Conservation (phyloP, 1,140 invertebrate species). For the Nomia melanderi region DNA sequence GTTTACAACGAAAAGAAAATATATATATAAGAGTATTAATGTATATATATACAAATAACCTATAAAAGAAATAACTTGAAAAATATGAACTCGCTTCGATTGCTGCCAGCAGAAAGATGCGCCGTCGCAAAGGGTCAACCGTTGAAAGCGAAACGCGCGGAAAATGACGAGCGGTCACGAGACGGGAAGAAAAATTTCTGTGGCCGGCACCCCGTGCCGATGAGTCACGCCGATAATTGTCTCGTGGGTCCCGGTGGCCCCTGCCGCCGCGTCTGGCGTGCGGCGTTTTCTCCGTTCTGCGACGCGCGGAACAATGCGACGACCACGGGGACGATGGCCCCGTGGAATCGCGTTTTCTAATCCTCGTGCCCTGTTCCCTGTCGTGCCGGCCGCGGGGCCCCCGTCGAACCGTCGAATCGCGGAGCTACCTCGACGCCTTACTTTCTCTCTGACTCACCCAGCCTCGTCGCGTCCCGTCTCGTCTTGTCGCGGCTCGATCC, state of each 20-base stretch:
- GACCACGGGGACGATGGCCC: slow-evolving; percentile 34
- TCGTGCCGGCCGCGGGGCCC: slow-evolving; percentile 2
- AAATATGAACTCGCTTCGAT: too few species aligned
- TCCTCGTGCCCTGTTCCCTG: slow-evolving; percentile 32
- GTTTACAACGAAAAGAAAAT: too few species aligned
- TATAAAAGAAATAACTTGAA: too few species aligned
- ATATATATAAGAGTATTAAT: too few species aligned
- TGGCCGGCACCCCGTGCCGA: too few species aligned
- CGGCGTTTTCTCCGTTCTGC: slow-evolving; percentile 1
- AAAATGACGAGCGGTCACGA: neutral
- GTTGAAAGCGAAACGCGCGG: too few species aligned
- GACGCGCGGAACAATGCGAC: slow-evolving; percentile 18
- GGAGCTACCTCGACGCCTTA: slow-evolving; percentile 52
- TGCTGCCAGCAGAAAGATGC: too few species aligned
- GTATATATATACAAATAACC: too few species aligned
- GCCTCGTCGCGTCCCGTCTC: slow-evolving; percentile 15
- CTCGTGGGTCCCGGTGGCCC: neutral
- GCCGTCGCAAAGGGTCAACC: too few species aligned
- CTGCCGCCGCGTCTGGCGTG: neutral
- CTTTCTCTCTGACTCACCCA: slow-evolving; percentile 69
- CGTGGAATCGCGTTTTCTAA: slow-evolving; percentile 49
- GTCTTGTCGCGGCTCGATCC: slow-evolving; percentile 35
- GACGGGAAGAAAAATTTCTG: neutral
- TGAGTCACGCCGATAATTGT: slow-evolving; percentile 1
- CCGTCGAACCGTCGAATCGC: slow-evolving; percentile 53